Evolutionary conservation across 2,113 vertebrate species (phyloP).

Genomic region (Pelvicachromis taeniatus): DNA sequence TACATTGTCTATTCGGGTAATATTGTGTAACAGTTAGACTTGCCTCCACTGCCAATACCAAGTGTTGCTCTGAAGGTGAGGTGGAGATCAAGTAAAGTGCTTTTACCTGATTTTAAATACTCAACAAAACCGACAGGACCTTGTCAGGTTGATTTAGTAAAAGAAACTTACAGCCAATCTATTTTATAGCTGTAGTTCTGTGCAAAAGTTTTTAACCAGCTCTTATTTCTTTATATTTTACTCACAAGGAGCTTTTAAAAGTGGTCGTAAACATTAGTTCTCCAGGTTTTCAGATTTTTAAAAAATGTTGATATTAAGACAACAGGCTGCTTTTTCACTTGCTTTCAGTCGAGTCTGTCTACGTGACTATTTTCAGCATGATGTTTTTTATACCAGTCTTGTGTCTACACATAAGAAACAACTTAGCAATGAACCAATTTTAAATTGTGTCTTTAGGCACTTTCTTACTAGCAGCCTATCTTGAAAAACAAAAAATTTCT

Average conservation of each 20-base stretch:
- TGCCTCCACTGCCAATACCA: not conserved
- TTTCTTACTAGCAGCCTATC: not conserved
- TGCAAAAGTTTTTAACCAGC: not conserved
- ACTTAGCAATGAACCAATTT: not conserved
- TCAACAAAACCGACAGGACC: not conserved
- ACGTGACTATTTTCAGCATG: not conserved
- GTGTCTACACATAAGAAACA: not conserved
- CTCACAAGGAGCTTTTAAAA: not conserved
- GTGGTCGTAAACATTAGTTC: not conserved
- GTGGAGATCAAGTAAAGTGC: not conserved
- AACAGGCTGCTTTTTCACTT: not conserved
- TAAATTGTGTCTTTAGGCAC: not conserved
- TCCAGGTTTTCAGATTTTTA: not conserved
- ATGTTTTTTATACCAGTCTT: not conserved
- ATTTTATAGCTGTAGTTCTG: not conserved
- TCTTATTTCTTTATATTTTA: not conserved
- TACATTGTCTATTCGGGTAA: not conserved
- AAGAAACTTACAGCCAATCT: not conserved
- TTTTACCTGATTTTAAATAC: not conserved
- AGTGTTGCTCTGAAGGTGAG: not conserved
- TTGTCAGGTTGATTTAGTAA: not conserved
- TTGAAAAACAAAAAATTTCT: not conserved
- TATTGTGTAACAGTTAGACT: slow-evolving; percentile 20
- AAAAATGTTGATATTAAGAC: not conserved
- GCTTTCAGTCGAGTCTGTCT: not conserved